Evolutionary conservation across 1,140 invertebrate genomes (phyloP).

Genomic region (Papilio aristodemus): DNA sequence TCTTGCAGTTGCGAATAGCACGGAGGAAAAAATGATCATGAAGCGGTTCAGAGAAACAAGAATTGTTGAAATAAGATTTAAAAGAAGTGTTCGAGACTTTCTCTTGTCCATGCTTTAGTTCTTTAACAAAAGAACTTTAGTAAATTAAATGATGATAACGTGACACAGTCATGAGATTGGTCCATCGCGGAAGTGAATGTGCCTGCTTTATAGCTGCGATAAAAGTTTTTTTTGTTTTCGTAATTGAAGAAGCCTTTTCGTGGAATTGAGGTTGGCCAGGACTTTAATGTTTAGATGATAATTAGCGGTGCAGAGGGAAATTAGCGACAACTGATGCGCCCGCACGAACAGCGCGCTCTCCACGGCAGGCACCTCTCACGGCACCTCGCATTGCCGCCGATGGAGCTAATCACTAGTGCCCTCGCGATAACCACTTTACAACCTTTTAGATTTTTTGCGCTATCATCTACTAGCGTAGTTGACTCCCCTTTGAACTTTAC

Average conservation of each 20-base stretch:
- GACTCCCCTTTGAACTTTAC: constrained; percentile 1
- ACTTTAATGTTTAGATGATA: neutral
- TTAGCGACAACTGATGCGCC: constrained; percentile 3
- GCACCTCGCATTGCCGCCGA: neutral
- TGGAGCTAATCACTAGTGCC: constrained; percentile 6
- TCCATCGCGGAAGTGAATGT: too few relatives aligned
- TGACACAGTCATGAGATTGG: too few relatives aligned
- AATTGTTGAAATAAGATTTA: too few relatives aligned
- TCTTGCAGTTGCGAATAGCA: too few relatives aligned
- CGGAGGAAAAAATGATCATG: too few relatives aligned
- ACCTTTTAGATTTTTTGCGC: neutral
- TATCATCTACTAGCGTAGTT: neutral
- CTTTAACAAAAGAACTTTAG: too few relatives aligned
- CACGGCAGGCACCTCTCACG: neutral
- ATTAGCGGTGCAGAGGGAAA: constrained; percentile 1
- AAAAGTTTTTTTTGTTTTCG: neutral
- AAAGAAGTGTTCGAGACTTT: too few relatives aligned
- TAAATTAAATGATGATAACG: too few relatives aligned
- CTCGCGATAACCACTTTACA: neutral
- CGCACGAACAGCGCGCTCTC: neutral
- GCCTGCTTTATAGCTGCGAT: neutral
- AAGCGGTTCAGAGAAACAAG: too few relatives aligned
- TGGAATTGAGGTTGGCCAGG: neutral
- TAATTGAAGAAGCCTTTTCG: neutral
- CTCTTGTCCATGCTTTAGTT: too few relatives aligned